These are phyloP conservation scores for Antidorcas marsupialis DNA, from an alignment of 2,113 vertebrate species.

Conservation along the genomic window DNA sequence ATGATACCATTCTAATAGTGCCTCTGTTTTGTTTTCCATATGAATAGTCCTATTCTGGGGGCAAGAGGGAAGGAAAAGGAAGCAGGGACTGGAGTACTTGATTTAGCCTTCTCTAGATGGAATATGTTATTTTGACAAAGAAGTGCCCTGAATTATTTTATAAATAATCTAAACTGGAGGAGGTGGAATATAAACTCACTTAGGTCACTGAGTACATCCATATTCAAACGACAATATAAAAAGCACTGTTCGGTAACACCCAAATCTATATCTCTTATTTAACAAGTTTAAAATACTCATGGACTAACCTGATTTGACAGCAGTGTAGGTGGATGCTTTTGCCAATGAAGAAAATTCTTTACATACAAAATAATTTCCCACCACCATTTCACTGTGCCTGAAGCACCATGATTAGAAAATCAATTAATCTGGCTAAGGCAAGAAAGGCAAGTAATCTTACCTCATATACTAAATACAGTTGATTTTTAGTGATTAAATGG, in stretches of 20 bases:
- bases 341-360: constrained; percentile 40
- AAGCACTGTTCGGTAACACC: constrained; percentile 59
- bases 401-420: constrained; percentile 29
- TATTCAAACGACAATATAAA: constrained; percentile 73
- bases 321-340: constrained; percentile 62
- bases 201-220: constrained; percentile 68
- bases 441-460: neutral
- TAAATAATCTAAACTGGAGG: constrained; percentile 72
- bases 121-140: constrained; percentile 65
- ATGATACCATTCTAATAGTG: constrained; percentile 65
- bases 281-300: constrained; percentile 66
- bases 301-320: constrained; percentile 61
- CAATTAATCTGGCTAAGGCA: neutral
- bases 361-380: constrained; percentile 36
- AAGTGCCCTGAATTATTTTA: constrained; percentile 69
- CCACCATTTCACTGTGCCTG: neutral
- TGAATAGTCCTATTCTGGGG: constrained; percentile 65
- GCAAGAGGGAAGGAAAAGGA: constrained; percentile 36
- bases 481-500: neutral
- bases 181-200: constrained; percentile 66
- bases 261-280: constrained; percentile 62
- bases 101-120: constrained; percentile 65
- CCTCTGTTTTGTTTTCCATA: constrained; percentile 63
- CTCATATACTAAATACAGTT: neutral
- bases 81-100: constrained; percentile 30